phyloP scores from a whole-genome alignment of 2,888 invertebrate genomes.

The Auanema sp. region DNA sequence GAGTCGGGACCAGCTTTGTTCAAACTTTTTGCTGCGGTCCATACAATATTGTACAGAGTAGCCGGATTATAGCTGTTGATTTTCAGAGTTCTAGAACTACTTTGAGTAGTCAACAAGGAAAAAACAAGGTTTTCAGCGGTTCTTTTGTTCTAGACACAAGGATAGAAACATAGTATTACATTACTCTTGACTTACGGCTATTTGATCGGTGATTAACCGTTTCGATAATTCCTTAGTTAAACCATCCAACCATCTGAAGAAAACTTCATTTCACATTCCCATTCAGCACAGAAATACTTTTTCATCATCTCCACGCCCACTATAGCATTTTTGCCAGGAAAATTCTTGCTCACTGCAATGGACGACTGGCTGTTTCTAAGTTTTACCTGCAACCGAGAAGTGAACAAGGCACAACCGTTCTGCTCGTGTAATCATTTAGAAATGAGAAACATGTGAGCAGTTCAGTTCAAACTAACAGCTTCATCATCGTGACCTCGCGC shows the following conservation, averaged over 20 bases:
- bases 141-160: conserved; percentile 22
- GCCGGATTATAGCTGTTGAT: conserved; percentile 30
- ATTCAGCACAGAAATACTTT: conserved; percentile 65
- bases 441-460: not conserved
- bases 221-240: conserved; percentile 76
- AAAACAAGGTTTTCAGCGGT: conserved; percentile 36
- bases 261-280: not conserved
- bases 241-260: conserved; percentile 75
- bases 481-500: conserved; percentile 73
- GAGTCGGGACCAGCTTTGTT: conserved; percentile 21
- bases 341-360: conserved; percentile 90
- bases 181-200: conserved; percentile 23
- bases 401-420: not conserved
- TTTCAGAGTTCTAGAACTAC: conserved; percentile 33
- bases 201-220: conserved; percentile 35
- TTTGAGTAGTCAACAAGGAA: conserved; percentile 16
- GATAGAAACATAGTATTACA: no score
- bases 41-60: conserved; percentile 22
- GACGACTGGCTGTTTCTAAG: conserved; percentile 84
- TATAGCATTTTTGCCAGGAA: conserved; percentile 80
- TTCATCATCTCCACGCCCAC: conserved; percentile 69
- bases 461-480: conserved; percentile 73
- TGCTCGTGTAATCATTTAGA: not conserved
- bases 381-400: conserved; percentile 72
- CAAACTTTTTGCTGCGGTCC: conserved; percentile 20